phyloP scores from a whole-genome alignment of 2,113 vertebrate genomes.

The Gorsachius goisagi region DNA sequence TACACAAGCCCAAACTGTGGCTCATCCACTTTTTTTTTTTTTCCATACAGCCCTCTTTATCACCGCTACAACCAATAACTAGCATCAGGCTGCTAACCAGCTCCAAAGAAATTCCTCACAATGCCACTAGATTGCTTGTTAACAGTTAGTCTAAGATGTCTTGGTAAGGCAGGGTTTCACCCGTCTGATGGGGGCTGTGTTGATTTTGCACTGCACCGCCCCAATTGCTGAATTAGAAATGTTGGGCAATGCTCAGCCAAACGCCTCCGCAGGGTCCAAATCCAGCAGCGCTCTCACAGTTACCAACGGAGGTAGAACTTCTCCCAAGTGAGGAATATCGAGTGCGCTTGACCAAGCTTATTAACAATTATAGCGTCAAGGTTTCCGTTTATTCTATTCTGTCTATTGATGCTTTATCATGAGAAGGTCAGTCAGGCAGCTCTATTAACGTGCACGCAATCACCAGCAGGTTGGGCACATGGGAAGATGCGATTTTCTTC shows the following conservation, averaged over 20 bases:
- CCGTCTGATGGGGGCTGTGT: accelerated
- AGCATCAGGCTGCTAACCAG: accelerated
- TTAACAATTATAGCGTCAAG: neutral
- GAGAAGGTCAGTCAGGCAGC: neutral
- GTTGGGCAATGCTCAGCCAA: neutral
- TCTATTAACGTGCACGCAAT: neutral
- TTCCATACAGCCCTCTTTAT: neutral
- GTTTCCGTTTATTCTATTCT: neutral
- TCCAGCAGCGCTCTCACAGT: neutral
- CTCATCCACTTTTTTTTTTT: neutral
- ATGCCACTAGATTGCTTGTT: neutral
- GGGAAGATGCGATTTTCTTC: neutral
- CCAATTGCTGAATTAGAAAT: neutral
- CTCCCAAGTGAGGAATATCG: neutral
- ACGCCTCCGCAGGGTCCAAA: neutral
- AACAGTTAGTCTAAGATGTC: neutral
- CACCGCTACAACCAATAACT: neutral
- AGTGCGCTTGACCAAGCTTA: neutral
- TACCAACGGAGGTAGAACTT: neutral
- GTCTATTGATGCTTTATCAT: neutral
- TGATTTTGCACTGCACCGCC: neutral
- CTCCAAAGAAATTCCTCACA: neutral
- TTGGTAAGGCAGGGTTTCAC: neutral
- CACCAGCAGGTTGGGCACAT: neutral
- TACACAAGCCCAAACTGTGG: neutral